Evolutionary conservation across 2,113 vertebrate genomes (phyloP).

Genomic region (Alethe diademata): DNA sequence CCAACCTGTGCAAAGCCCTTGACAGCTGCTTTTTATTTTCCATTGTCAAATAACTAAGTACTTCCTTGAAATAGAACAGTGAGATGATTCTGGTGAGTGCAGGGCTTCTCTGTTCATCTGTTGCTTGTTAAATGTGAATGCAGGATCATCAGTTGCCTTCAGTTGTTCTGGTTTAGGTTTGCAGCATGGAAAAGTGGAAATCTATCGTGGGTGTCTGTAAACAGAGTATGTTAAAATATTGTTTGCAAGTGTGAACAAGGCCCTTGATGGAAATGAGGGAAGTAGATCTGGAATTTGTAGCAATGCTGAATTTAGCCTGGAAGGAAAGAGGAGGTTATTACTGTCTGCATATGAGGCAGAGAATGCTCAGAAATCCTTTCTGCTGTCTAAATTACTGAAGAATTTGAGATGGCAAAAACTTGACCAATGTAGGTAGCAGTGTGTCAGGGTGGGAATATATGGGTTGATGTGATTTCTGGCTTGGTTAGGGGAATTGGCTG

Average conservation of each 20-base stretch:
- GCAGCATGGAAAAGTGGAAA: background rate
- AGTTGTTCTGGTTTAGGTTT: constrained; percentile 29
- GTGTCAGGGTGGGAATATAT: background rate
- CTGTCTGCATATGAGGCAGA: background rate
- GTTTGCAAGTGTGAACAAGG: background rate
- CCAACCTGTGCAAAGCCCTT: background rate
- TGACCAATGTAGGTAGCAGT: background rate
- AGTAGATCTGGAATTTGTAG: background rate
- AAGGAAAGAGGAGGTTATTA: background rate
- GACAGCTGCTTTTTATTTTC: background rate
- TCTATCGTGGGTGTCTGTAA: background rate
- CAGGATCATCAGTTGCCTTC: background rate
- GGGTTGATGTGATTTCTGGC: background rate
- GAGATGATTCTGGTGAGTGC: background rate
- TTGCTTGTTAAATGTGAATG: background rate
- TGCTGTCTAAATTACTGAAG: background rate
- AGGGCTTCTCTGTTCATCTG: background rate
- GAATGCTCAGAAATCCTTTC: background rate
- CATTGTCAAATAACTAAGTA: background rate
- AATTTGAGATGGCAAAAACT: background rate
- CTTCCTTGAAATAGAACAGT: background rate
- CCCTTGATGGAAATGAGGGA: background rate
- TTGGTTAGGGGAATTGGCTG: background rate
- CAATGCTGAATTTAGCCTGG: background rate
- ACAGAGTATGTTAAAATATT: background rate